Evolutionary conservation across 1,140 invertebrate genomes (phyloP), one percentile per base, ranked within the genome.

Genomic region (Pogonomyrmex barbatus): DNA sequence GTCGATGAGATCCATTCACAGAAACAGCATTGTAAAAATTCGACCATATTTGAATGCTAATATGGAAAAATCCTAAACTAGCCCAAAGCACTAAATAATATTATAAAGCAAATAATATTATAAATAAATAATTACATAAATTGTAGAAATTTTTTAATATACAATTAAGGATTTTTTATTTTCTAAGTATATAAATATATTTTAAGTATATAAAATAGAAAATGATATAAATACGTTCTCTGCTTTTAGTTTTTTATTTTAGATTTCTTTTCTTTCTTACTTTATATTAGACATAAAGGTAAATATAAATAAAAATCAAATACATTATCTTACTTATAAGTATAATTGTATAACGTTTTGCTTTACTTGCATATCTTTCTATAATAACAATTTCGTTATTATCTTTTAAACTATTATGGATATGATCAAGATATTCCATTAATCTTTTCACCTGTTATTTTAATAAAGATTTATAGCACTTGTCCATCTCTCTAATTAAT

Each of bases 351-450:
- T 67, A 67, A 39, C 6, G 39, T 42, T 42, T 67, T n/a, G 14
- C 65, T 1, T 42, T 45, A 4, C 4, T 24, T 24, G 36, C 65
- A 10, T 67, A 67, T n/a, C 9, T 67, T 4, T 67, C n/a, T 67
- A 67, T 45, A 9, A 67, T n/a, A 10, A 17, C 65, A n/a, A 67
- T 67, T 67, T 67, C 65, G 4, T 67, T 67, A 2, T 42, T 42
- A 2, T 67, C 17, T 67, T 67, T 45, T 4, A 67, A 42, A 45
- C 45, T 24, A 4, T 67, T 4, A n/a, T 24, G 39, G 4, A 67
- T 67, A 45, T 4, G n/a, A 4, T 67, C 36, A 67, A 67, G 65
- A 4, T 67, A 14, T 67, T 67, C 39, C 4, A 67, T 67, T 67
- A 67, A 42, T 24, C n/a, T 1, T 12, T 10, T 67, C 1, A 67